Evolutionary conservation across 2,888 invertebrate species (phyloP).

Genomic region (Oscheius myriophilus): DNA sequence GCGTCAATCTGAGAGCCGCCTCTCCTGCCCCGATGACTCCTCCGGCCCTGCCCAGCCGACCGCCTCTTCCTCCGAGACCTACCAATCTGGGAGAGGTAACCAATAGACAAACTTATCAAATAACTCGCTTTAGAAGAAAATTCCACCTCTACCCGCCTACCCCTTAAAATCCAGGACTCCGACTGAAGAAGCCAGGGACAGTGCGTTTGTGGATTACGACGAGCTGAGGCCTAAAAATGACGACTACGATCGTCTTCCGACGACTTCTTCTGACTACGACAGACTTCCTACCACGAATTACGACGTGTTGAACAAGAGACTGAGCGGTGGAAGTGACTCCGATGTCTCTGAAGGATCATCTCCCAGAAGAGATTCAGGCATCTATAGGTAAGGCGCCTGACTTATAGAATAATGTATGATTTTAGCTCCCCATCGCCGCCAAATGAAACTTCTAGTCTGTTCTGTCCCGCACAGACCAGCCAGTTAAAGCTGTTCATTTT

Average conservation of each 20-base stretch:
- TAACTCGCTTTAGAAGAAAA: neutral
- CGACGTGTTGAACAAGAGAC: slow-evolving; percentile 11
- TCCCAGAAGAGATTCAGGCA: slow-evolving; percentile 15
- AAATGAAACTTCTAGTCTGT: slow-evolving; percentile 20
- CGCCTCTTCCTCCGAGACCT: slow-evolving; percentile 27
- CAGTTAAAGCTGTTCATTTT: slow-evolving; percentile 26
- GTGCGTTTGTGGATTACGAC: slow-evolving; percentile 26
- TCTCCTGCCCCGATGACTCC: slow-evolving; percentile 15
- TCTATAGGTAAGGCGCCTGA: slow-evolving; percentile 7
- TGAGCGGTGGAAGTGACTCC: slow-evolving; percentile 27
- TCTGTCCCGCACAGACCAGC: slow-evolving; percentile 21
- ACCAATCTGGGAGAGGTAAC: slow-evolving; percentile 12
- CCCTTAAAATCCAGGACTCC: slow-evolving; percentile 10
- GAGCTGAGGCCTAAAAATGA: slow-evolving; percentile 14
- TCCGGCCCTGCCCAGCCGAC: slow-evolving; percentile 6
- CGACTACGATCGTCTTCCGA: slow-evolving; percentile 9
- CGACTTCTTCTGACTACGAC: slow-evolving; percentile 4
- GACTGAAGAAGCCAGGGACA: slow-evolving; percentile 25
- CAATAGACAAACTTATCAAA: too few species aligned
- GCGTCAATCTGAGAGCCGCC: slow-evolving; percentile 22
- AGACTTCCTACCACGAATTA: slow-evolving; percentile 4
- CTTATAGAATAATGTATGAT: too few species aligned
- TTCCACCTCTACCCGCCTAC: too few species aligned
- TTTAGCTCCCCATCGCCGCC: slow-evolving; percentile 30
- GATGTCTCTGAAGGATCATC: neutral